Base-by-base conservation (phyloP, 2,113 vertebrate genomes). In the Podocnemis expansa region DNA sequence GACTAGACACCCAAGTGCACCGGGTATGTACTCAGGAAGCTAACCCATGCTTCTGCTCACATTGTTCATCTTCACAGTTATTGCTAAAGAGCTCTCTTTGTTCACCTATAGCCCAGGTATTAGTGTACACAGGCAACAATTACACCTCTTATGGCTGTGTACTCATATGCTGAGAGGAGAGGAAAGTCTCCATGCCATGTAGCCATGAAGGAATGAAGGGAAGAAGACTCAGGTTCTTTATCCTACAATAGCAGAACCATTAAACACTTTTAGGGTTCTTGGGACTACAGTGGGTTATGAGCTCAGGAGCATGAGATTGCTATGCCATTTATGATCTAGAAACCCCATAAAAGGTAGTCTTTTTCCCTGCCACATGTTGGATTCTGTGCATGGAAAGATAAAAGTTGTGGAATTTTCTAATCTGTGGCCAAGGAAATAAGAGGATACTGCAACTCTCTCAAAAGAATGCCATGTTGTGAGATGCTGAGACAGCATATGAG, bases 401-500 rank as follows among this genome's bases (percentile, higher is more conserved):
- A 75, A 2, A 43, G 10, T 75, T 43, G 41, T 43, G 70, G 41
- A 75, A 43, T 75, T 43, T 43, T 75, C 24, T 43, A 24, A 75
- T 75, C 25, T 5, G 10, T 25, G 24, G 41, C 70, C 70, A 11
- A 75, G 41, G 21, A 75, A 43, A 75, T n/a, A 43, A 75, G 25
- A 38, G 41, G 11, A 14, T 41, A 25, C 41, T 24, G 38, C 38
- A 75, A 43, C 24, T 75, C 38, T 41, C n/a, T 22, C 41, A 67
- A 67, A 34, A 67, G 60, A 67, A 10, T 2, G 4, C 34, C 8
- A 34, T 34, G 14, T 17, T 63, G 31, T 34, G 31, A 14, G 60
- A 24, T 0, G 0, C 5, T 29, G 25, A 4, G 2, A 4, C 25
- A 63, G 52, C 49, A 43, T 12, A 8, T n/a, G 38, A 34, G 34